Evolutionary conservation across 2,797 vertebrate species (phyloP).

Genomic region (Pangasius larnaudii): DNA sequence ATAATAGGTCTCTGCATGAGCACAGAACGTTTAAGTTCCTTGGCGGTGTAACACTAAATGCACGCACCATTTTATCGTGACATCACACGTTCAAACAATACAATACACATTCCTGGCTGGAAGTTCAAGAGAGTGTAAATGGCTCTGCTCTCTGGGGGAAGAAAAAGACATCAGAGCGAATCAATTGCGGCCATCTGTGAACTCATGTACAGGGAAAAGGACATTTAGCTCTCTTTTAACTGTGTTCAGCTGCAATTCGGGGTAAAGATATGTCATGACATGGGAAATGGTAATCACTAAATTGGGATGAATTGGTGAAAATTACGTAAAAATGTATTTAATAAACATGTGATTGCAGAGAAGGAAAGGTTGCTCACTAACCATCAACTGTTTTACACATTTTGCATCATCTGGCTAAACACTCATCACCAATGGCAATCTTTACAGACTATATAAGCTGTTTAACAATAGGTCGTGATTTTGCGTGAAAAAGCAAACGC

Average conservation of each 20-base stretch:
- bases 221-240: neutral
- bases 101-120: neutral
- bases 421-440: neutral
- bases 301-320: neutral
- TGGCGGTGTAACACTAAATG: neutral
- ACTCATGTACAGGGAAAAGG: neutral
- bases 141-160: neutral
- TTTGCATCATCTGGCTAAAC: neutral
- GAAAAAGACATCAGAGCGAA: neutral
- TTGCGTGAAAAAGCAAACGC: neutral
- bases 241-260: neutral
- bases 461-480: neutral
- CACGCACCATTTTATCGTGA: neutral
- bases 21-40: neutral
- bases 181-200: slow-evolving; percentile 8
- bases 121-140: neutral
- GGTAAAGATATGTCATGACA: neutral
- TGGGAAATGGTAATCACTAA: neutral
- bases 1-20: neutral
- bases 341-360: neutral
- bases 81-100: neutral
- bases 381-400: neutral
- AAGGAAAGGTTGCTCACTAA: neutral
- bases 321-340: neutral
- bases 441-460: neutral